Evolutionary conservation across 2,797 vertebrate genomes (phyloP), one percentile per base, ranked within the genome.

Genomic region (Miichthys miiuy): DNA sequence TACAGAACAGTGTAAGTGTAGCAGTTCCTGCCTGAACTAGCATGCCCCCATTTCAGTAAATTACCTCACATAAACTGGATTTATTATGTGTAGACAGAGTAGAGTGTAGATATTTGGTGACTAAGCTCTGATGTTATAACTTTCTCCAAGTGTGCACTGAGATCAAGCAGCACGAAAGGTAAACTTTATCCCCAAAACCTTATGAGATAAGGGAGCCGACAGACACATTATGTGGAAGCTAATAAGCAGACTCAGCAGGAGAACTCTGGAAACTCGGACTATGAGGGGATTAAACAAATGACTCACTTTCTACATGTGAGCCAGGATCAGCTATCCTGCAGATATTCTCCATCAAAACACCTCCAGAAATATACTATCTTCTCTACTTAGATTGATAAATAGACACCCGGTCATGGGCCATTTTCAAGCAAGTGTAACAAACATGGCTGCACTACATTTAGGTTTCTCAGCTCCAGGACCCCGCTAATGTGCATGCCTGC

Each of bases 151-250:
- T 41, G 16, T 21, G 16, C 20, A 64, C 17, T 8, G 46, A 55
- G 6, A 63, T 0, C 4, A 25, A 34, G 20, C 76, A 52, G 42
- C 57, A 61, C 34, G 21, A 14, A 51, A 20, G 18, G 18, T 66
- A 5, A 41, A 20, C 20, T 18, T 68, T 25, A 55, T 16, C 18
- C 1, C 3, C 5, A 18, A 70, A 70, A 75, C 16, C 46, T 42
- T 58, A 57, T 65, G n/a, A 70, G 3, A 67, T 17, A 41, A 58
- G 58, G 48, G 44, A 57, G 30, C 60, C 73, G 51, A 54, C 54
- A 50, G 16, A 38, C 51, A n/a, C 51, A 14, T 42, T 41, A 44
- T 21, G 23, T 30, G 21, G 16, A 25, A 38, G 9, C 64, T 54
- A 34, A 25, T 6, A 38, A 54, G 6, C 10, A 20, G 60, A 46